A percentile compares a stretch with the other conserved stretches of the same genome.
Evolutionary conservation across 2,113 vertebrate species (phyloP).

Genomic region (Conger conger): DNA sequence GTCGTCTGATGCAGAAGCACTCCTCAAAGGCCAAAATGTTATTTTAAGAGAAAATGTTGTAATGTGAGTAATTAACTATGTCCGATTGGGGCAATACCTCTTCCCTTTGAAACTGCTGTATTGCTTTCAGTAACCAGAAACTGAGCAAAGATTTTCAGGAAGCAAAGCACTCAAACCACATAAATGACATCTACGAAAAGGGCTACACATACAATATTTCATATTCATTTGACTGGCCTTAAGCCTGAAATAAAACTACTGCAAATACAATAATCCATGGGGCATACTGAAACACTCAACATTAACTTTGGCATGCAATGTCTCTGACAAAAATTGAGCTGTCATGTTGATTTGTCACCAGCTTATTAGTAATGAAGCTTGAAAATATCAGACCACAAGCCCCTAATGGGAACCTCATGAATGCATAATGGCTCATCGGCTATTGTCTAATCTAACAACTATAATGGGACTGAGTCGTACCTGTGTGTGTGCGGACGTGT

Average conservation of each 20-base stretch:
- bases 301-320: constrained; percentile 11
- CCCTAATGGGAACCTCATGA: constrained; percentile 5
- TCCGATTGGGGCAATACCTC: background rate
- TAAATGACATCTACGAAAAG: background rate
- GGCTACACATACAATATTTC: background rate
- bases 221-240: background rate
- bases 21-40: background rate
- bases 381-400: background rate
- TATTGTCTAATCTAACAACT: background rate
- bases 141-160: background rate
- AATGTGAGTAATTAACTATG: background rate
- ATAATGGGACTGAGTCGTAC: constrained; percentile 62
- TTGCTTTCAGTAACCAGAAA: background rate
- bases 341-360: constrained; percentile 8
- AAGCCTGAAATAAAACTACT: background rate
- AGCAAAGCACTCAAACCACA: background rate
- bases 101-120: background rate
- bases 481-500: constrained; percentile 95
- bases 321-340: background rate
- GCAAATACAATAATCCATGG: background rate
- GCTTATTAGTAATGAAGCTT: background rate
- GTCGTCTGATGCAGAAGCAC: background rate
- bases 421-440: background rate
- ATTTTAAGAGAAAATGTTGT: background rate
- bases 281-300: background rate